Evolutionary conservation across 1,140 invertebrate species (phyloP), one percentile per base, ranked within the genome.

Genomic region (Drosophila parabipectinata): DNA sequence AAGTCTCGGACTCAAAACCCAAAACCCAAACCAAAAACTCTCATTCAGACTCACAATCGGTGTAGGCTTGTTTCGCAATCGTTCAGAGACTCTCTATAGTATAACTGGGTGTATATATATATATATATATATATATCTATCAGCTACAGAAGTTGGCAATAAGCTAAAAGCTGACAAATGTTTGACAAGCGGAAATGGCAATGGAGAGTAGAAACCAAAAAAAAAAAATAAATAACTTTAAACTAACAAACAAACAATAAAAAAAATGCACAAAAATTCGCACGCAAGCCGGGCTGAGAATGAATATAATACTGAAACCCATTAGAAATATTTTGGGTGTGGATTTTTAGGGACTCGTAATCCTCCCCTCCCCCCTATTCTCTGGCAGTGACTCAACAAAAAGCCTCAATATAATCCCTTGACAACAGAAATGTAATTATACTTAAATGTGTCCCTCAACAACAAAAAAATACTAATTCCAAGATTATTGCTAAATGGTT

Each of bases 111-210:
- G 21, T 21, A 21, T 21, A 21, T 10, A 61, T 47, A 66, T 37
- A 76, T 34, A 71, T 26, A 26, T 32, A 57, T 44, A 61, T 14
- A 45, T 54, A 37, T 51, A 15, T 47, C 30, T 51, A 21, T 47
- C 44, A 15, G 62, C 32, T 26, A 56, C 50, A 56, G 53, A 74
- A 72, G 66, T 84, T 84, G 81, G 81, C 63, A 77, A 84, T 85
- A 87, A 85, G 82, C 82, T 87, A 85, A 85, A 82, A 85, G 82
- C 82, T 80, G 64, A 85, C 82, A 87, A 87, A 85, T 87, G 82
- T 85, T 81, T 85, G 82, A 85, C 82, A 85, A 87, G 82, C 82
- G 82, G 82, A 85, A 85, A 82, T 85, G 78, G 77, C 78, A 79
- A 59, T 44, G 41, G 47, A 37, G 67, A 72, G 52, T 72, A 63